phyloP scores from a whole-genome alignment of 2,113 vertebrate genomes.

The Nibea albiflora region DNA sequence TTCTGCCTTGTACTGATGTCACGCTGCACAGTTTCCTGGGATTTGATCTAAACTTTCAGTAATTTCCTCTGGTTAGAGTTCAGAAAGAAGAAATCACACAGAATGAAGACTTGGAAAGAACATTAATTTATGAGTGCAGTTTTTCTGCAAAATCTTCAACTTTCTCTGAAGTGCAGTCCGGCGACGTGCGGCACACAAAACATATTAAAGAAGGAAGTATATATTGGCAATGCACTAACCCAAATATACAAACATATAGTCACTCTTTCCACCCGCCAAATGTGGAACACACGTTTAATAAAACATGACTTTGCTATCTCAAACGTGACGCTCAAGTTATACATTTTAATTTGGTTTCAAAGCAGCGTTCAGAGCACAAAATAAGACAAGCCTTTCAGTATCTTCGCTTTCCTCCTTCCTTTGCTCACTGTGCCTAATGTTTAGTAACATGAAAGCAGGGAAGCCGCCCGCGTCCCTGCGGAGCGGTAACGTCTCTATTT shows the following conservation, averaged over 20 bases:
- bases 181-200: not conserved
- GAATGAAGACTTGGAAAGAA: not conserved
- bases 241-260: not conserved
- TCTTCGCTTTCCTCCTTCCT: conserved; percentile 33
- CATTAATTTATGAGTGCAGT: not conserved
- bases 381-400: conserved; percentile 15
- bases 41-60: conserved; percentile 1
- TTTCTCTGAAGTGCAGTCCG: not conserved
- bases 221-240: not conserved
- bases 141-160: not conserved
- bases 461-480: conserved; percentile 64
- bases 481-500: conserved; percentile 80
- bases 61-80: not conserved
- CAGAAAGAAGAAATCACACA: not conserved
- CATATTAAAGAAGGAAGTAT: not conserved
- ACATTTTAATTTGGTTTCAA: conserved; percentile 15
- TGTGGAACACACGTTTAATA: not conserved
- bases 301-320: conserved; percentile 33
- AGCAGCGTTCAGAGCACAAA: not conserved
- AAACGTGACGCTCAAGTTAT: not conserved
- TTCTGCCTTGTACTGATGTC: conserved; percentile 3
- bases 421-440: conserved; percentile 40
- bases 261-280: not conserved
- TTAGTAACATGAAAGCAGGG: conserved; percentile 72
- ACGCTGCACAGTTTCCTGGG: not conserved